phyloP scores from a whole-genome alignment of 2,113 vertebrate genomes.

The Rafetus swinhoei region DNA sequence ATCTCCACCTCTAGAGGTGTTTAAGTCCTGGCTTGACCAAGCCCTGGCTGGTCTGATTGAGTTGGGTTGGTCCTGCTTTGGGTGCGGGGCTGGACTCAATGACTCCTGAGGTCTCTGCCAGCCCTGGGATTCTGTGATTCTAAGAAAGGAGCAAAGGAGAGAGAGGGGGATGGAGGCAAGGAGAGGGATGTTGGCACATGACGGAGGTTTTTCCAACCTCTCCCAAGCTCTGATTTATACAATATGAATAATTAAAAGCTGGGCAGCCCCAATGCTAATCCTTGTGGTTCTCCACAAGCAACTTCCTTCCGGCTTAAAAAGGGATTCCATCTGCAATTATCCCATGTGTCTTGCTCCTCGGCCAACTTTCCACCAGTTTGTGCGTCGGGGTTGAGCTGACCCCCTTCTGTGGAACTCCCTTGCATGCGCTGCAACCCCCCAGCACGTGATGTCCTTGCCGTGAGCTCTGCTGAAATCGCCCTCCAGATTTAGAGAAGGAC shows the following conservation, averaged over 20 bases:
- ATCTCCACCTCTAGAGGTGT: too few relatives aligned
- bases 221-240: conserved; percentile 42
- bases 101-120: too few relatives aligned
- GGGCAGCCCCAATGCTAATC: conserved; percentile 44
- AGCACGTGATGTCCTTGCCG: neutral
- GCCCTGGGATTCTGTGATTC: too few relatives aligned
- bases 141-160: neutral
- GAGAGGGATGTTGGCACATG: neutral
- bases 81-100: too few relatives aligned
- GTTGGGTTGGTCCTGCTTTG: too few relatives aligned
- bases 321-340: conserved; percentile 58
- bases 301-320: conserved; percentile 52
- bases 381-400: neutral
- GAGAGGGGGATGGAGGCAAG: neutral
- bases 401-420: neutral
- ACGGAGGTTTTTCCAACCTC: neutral
- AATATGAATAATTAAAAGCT: conserved; percentile 63
- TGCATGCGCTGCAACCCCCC: conserved; percentile 22
- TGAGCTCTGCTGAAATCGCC: conserved; percentile 10
- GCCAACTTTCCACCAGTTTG: conserved; percentile 28
- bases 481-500: neutral
- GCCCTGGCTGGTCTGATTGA: too few relatives aligned
- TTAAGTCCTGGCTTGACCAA: too few relatives aligned
- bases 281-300: conserved; percentile 67
- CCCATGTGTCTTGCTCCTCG: conserved; percentile 1